Evolutionary conservation across 2,797 vertebrate species (phyloP), one percentile per base, ranked within the genome.

Genomic region (Hoplostethus atlanticus): DNA sequence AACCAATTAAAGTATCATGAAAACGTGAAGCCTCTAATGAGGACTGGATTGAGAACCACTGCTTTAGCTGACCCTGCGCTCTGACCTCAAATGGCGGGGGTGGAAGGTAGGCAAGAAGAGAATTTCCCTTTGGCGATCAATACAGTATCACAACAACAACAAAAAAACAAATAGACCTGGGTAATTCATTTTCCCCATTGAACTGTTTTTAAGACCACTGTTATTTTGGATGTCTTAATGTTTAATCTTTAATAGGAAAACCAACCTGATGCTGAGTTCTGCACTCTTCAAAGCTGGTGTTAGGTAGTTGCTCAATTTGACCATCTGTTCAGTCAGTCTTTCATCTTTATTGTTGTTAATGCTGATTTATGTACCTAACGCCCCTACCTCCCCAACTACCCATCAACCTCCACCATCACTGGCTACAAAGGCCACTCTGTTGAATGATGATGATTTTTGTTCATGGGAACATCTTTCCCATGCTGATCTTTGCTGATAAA

Each of bases 291-390:
- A 48, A 63, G 28, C 44, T 36, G 47, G 5, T 38, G 31, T 50
- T 34, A 11, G 36, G n/a, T 38, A 34, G 15, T 38, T 44, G 47
- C 62, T 76, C 2, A 0, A 54, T 59, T 76, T 28, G 46, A 57
- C 50, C 57, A 44, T 56, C 28, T 62, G 46, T 76, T 71, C 55
- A 64, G 25, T 54, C 60, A 0, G 9, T 5, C 52, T 65, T 64
- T 71, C 17, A 71, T 71, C 76, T 81, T 78, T 44, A 69, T 38
- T 72, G 70, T 66, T 68, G 65, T 63, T 55, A 70, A 85, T 73
- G 55, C 67, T 71, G 54, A 82, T 81, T 84, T 64, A 77, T 72
- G 60, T 17, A 17, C 15, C 38, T 36, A 40, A 60, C 63, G 2
- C 28, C 28, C 28, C 28, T 28, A 28, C 28, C 28, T 73, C 55